Percentiles rank a stretch among this genome's conserved stretches.
These are phyloP conservation scores for Pagetopsis macropterus DNA, from an alignment of 2,797 vertebrate genomes.

Conservation along the genomic window DNA sequence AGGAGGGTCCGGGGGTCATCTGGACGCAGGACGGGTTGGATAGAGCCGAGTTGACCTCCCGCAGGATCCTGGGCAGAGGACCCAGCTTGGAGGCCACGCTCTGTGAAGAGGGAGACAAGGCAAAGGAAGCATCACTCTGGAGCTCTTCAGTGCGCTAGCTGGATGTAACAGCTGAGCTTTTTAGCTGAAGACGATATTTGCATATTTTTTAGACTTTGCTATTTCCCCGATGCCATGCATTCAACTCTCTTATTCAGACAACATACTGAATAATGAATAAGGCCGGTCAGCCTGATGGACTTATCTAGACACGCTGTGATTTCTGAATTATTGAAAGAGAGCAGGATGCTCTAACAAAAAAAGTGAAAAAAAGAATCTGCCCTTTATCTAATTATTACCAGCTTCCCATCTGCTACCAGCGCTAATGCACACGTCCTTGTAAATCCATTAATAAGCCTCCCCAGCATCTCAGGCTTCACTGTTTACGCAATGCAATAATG, in stretches of 20 bases:
- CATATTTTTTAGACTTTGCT: slow-evolving; percentile 34
- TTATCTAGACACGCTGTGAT: slow-evolving; percentile 48
- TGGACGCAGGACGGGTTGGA: slow-evolving; percentile 89
- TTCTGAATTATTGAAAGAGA: slow-evolving; percentile 68
- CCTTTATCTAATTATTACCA: slow-evolving; percentile 53
- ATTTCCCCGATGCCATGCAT: slow-evolving; percentile 30
- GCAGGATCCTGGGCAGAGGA: slow-evolving; percentile 93
- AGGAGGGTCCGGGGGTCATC: slow-evolving; percentile 73
- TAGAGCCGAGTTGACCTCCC: slow-evolving; percentile 92
- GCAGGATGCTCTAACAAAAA: slow-evolving; percentile 26
- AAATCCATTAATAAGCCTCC: slow-evolving; percentile 61
- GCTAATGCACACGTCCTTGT: slow-evolving; percentile 59
- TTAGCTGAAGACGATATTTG: slow-evolving; percentile 37
- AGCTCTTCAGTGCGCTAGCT: slow-evolving; percentile 21
- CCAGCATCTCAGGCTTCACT: slow-evolving; percentile 33
- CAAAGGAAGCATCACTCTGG: slow-evolving; percentile 22
- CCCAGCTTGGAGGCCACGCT: slow-evolving; percentile 90
- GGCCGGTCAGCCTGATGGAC: slow-evolving; percentile 46
- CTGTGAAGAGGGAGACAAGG: slow-evolving; percentile 70
- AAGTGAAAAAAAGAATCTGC: slow-evolving; percentile 13
- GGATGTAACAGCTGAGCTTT: slow-evolving; percentile 30
- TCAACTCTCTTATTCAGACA: slow-evolving; percentile 52
- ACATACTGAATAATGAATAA: slow-evolving; percentile 62
- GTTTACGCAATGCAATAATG: slow-evolving; percentile 65
- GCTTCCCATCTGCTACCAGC: slow-evolving; percentile 55